phyloP scores from a whole-genome alignment of 2,888 invertebrate genomes.

The Ariolimax columbianus region DNA sequence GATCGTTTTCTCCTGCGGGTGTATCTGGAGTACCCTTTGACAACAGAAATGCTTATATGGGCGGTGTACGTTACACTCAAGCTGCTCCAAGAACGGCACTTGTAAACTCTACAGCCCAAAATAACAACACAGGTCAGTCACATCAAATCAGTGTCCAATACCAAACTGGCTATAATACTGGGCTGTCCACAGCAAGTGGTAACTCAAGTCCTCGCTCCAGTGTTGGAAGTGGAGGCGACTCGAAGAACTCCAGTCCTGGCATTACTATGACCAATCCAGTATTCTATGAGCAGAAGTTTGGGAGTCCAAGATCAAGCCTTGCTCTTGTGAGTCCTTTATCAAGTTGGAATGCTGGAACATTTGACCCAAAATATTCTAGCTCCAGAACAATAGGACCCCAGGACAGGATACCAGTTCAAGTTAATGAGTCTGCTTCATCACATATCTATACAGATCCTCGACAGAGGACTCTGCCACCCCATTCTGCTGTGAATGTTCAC shows the following conservation, averaged over 20 bases:
- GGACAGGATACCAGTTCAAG: constrained; percentile 59
- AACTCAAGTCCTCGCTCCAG: constrained; percentile 77
- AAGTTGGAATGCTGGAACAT: constrained; percentile 77
- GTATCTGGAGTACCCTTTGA: constrained; percentile 23
- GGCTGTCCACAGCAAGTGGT: constrained; percentile 2
- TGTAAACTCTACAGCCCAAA: constrained; percentile 47
- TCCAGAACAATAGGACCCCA: constrained; percentile 75
- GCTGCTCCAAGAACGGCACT: constrained; percentile 60
- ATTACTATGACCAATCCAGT: constrained; percentile 66
- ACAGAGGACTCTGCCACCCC: constrained; percentile 62
- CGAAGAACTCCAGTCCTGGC: constrained; percentile 71
- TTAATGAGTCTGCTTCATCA: constrained; percentile 48
- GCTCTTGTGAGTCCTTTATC: constrained; percentile 68
- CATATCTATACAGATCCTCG: constrained; percentile 65
- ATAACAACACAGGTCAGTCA: constrained; percentile 24
- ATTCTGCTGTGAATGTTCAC: constrained; percentile 54
- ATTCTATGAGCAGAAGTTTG: constrained; percentile 65
- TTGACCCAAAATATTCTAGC: constrained; percentile 81
- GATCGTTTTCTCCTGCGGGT: constrained; percentile 33
- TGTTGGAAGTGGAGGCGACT: constrained; percentile 73
- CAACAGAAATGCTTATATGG: constrained; percentile 64
- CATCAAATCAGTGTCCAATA: constrained; percentile 57
- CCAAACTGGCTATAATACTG: constrained; percentile 52
- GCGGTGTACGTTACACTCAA: constrained; percentile 62
- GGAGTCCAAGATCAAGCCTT: constrained; percentile 67